Evolutionary conservation across 2,888 invertebrate genomes (phyloP).

Genomic region (Ophraella communa): DNA sequence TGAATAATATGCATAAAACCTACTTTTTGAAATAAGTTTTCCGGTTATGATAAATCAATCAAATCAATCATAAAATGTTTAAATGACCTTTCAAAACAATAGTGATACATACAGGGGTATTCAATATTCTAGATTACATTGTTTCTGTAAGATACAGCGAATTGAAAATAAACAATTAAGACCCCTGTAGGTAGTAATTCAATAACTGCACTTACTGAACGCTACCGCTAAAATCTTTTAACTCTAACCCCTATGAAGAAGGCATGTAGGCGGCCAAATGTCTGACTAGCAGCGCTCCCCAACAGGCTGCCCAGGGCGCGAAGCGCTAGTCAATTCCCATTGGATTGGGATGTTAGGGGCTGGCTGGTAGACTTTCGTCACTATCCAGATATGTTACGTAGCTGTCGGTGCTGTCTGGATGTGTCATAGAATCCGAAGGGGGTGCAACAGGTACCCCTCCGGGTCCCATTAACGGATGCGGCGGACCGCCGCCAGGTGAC

Average conservation of each 20-base stretch:
- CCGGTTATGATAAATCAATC: too few relatives aligned
- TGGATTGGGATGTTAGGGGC: conserved; percentile 66
- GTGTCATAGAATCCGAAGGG: conserved; percentile 69
- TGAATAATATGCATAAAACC: too few relatives aligned
- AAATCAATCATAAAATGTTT: too few relatives aligned
- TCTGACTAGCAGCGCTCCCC: conserved; percentile 38
- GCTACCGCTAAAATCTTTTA: not conserved
- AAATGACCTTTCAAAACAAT: too few relatives aligned
- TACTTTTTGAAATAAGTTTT: too few relatives aligned
- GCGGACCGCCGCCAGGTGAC: conserved; percentile 62
- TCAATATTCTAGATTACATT: too few relatives aligned
- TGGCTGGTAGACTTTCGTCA: conserved; percentile 79
- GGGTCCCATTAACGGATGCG: conserved; percentile 63
- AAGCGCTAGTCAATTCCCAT: conserved; percentile 39
- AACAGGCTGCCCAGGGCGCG: conserved; percentile 32
- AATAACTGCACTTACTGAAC: not conserved
- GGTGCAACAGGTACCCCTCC: conserved; percentile 67
- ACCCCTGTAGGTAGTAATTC: not conserved
- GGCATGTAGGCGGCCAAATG: conserved; percentile 34
- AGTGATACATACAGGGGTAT: too few relatives aligned
- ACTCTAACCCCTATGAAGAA: conserved; percentile 14
- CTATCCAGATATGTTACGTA: conserved; percentile 93
- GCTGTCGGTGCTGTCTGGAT: conserved; percentile 85
- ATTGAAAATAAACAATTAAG: too few relatives aligned
- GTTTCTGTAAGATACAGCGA: too few relatives aligned